These are phyloP conservation scores for Rhynchomys soricoides DNA, from an alignment of 2,113 vertebrate genomes.

Conservation along the genomic window DNA sequence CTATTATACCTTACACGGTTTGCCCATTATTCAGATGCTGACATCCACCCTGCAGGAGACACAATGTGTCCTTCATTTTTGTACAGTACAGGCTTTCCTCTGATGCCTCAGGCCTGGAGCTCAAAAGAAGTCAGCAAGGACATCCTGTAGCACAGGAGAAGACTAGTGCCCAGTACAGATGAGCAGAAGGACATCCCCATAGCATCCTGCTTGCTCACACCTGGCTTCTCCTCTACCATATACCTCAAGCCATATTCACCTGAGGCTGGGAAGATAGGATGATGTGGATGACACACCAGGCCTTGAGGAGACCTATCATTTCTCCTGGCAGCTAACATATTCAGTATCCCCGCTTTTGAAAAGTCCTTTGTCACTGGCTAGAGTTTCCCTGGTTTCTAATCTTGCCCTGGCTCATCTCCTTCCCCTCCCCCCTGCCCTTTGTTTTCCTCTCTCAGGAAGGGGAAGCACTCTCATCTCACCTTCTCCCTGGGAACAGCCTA, in stretches of 20 bases:
- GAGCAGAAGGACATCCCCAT: background rate
- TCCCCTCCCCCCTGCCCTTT: background rate
- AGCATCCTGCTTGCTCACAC: rapidly evolving
- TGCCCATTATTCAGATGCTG: background rate
- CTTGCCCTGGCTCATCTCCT: background rate
- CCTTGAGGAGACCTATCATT: background rate
- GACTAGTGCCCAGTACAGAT: background rate
- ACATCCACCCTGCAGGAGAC: background rate
- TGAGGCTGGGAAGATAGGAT: background rate
- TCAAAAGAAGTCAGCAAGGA: background rate
- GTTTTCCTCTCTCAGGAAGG: background rate
- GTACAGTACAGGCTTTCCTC: background rate
- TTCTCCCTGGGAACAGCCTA: background rate
- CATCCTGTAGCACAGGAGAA: background rate
- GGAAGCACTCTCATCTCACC: background rate
- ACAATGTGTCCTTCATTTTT: background rate
- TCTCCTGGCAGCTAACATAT: background rate
- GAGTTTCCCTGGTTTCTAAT: background rate
- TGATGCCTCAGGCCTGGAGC: background rate
- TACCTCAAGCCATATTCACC: background rate
- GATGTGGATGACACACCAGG: no score
- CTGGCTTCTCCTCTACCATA: background rate
- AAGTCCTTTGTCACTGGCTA: background rate
- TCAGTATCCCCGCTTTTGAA: background rate
- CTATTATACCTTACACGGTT: background rate